These are phyloP conservation scores for Bujurquina vittata DNA, from an alignment of 2,113 vertebrate genomes.

Conservation along the genomic window DNA sequence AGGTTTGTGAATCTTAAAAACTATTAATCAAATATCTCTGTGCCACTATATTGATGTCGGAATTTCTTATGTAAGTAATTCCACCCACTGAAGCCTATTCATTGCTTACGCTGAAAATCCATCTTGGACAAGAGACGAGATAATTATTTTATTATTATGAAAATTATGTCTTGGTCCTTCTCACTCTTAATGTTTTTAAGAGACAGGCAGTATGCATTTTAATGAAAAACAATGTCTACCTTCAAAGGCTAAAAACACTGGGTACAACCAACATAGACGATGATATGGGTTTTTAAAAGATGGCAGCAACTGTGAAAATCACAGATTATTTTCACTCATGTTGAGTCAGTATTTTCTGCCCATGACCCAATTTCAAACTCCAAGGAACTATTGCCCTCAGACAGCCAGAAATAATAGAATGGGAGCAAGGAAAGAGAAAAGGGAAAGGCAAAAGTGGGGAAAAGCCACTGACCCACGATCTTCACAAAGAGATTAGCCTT, in stretches of 20 bases:
- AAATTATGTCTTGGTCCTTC: background rate
- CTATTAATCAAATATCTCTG: background rate
- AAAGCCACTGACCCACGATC: slow-evolving; percentile 84
- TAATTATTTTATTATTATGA: background rate
- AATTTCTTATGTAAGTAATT: background rate
- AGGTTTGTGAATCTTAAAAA: background rate
- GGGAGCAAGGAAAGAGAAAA: background rate
- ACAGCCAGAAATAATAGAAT: background rate
- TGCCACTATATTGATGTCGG: background rate
- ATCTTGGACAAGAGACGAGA: background rate
- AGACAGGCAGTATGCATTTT: background rate
- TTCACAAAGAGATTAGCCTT: slow-evolving; percentile 80
- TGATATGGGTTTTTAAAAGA: background rate
- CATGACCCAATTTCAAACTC: background rate
- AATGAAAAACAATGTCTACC: background rate
- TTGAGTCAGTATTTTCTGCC: background rate
- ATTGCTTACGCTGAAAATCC: background rate
- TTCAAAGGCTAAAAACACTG: background rate
- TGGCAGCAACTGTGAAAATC: fast-evolving
- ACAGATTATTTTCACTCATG: background rate
- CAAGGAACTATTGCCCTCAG: background rate
- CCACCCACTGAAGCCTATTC: background rate
- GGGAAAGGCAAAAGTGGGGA: background rate
- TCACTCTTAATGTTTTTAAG: background rate
- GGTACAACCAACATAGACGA: background rate